Evolutionary conservation across 1,140 invertebrate species (phyloP).

Genomic region (Heliconius himera): DNA sequence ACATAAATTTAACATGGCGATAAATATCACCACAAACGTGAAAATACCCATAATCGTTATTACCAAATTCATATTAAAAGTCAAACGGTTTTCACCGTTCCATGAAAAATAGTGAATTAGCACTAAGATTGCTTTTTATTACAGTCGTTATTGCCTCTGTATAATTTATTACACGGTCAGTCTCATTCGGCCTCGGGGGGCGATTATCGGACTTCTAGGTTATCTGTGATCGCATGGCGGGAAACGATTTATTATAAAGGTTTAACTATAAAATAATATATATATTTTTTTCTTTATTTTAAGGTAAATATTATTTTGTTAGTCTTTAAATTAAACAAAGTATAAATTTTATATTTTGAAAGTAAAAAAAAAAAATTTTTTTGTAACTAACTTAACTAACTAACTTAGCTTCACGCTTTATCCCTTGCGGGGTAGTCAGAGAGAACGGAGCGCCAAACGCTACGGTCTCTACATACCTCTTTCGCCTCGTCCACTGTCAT

Average conservation of each 20-base stretch:
- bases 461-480: no score
- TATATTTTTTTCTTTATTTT: background rate
- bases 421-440: no score
- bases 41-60: background rate
- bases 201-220: constrained; percentile 38
- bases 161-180: constrained; percentile 43
- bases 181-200: constrained; percentile 40
- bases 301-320: background rate
- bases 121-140: constrained; percentile 49
- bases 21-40: background rate
- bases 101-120: constrained; percentile 42
- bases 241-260: constrained; percentile 22
- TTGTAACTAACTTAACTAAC: no score
- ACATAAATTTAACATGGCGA: background rate
- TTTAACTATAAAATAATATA: background rate
- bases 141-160: constrained; percentile 41
- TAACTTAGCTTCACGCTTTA: no score
- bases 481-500: no score
- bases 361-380: no score
- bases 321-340: background rate
- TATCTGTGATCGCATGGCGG: constrained; percentile 35
- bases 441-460: no score
- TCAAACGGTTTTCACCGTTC: constrained; percentile 30
- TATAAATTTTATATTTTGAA: no score
- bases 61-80: constrained; percentile 25